A percentile compares a stretch with the other conserved stretches of the same genome.
These are phyloP conservation scores for Monoplex corrugatus DNA, from an alignment of 2,888 invertebrate species.

Conservation along the genomic window DNA sequence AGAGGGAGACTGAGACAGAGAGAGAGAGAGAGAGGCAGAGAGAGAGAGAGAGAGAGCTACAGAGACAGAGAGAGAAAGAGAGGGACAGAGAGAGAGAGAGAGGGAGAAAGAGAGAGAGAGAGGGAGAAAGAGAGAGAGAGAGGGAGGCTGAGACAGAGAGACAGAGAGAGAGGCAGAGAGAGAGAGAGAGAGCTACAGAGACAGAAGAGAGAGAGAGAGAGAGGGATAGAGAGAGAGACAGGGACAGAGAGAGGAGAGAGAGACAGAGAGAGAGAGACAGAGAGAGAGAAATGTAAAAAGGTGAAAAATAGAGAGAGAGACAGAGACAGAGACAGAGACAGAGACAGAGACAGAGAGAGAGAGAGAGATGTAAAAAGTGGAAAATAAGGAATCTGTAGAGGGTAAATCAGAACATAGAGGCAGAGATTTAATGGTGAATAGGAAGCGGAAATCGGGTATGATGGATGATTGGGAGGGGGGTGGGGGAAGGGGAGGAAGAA, in stretches of 20 bases:
- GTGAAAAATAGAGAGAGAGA: no score
- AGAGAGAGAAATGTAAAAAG: no score
- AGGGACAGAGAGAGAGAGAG: neutral
- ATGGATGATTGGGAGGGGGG: no score
- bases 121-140: neutral
- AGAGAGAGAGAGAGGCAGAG: slow-evolving; percentile 3
- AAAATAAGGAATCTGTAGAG: no score
- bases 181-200: neutral
- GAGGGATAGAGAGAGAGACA: slow-evolving; percentile 11
- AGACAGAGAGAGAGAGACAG: slow-evolving; percentile 4
- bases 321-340: no score
- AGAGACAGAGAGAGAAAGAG: slow-evolving; percentile 10
- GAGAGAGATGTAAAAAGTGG: no score
- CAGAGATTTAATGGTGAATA: no score
- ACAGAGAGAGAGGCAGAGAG: slow-evolving; percentile 12
- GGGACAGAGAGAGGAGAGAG: slow-evolving; percentile 12
- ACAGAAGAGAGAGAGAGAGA: neutral
- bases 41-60: neutral
- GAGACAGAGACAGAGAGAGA: no score
- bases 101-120: neutral
- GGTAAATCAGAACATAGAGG: no score
- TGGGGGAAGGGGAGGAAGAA: no score
- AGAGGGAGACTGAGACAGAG: neutral
- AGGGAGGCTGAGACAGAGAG: neutral
- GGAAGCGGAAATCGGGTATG: no score